phyloP scores from a whole-genome alignment of 2,797 vertebrate genomes.

The Fringilla coelebs region DNA sequence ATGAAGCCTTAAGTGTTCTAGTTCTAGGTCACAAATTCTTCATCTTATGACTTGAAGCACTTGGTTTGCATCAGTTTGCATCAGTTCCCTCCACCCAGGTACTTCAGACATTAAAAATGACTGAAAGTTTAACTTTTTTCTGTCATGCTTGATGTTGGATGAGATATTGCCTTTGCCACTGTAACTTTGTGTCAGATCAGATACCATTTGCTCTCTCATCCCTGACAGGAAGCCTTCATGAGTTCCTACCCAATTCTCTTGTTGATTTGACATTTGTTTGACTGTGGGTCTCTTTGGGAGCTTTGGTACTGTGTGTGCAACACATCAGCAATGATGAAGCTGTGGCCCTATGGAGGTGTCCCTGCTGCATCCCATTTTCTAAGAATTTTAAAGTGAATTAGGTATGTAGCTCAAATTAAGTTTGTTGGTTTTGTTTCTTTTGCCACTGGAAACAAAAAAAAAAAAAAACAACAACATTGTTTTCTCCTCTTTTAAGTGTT shows the following conservation, averaged over 20 bases:
- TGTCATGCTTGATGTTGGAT: neutral
- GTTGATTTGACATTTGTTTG: neutral
- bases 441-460: neutral
- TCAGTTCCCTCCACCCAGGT: neutral
- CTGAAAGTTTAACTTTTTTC: neutral
- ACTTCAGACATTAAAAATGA: neutral
- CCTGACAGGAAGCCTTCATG: neutral
- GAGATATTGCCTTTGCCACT: neutral
- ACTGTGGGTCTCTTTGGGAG: neutral
- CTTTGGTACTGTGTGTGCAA: neutral
- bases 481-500: neutral
- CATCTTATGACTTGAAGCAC: neutral
- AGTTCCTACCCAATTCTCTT: neutral
- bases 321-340: neutral
- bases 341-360: neutral
- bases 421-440: neutral
- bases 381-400: neutral
- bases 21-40: neutral
- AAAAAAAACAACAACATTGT: neutral
- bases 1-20: neutral
- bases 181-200: neutral
- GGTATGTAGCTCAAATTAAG: neutral
- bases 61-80: neutral
- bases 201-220: neutral
- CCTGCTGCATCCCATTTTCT: neutral